Conservation (phyloP, 2,888 invertebrate genomes). For the Chironomus tentans region DNA sequence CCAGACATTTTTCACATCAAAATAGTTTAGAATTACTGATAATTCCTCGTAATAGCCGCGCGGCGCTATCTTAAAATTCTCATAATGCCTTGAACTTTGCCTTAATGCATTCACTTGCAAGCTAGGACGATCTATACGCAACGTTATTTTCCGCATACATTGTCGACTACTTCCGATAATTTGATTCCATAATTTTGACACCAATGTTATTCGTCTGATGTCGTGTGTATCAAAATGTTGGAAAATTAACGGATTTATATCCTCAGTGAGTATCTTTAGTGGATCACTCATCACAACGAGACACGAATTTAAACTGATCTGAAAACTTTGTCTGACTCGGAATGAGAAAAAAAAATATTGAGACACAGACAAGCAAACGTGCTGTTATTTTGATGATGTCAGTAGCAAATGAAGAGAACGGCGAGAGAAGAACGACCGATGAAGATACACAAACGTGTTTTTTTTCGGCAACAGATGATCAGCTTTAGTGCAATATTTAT, state of each 20-base stretch:
- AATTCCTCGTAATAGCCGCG: neutral
- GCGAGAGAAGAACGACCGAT: neutral
- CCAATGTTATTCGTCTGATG: neutral
- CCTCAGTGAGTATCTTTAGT: neutral
- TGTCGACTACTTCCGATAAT: neutral
- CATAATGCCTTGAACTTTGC: neutral
- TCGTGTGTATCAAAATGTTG: conserved; percentile 14
- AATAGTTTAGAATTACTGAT: neutral
- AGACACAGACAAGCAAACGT: neutral
- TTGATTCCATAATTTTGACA: conserved; percentile 1
- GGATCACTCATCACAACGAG: neutral
- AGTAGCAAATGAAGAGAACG: neutral
- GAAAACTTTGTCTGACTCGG: neutral
- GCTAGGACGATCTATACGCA: neutral
- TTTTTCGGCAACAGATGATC: neutral
- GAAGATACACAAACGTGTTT: neutral
- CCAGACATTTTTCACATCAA: neutral
- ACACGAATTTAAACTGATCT: neutral
- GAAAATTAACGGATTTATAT: neutral
- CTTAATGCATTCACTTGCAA: neutral
- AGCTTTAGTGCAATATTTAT: neutral
- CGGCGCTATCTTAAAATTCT: conserved; percentile 7
- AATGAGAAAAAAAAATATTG: neutral
- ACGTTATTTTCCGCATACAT: conserved; percentile 4
- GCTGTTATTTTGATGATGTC: neutral